Base-by-base conservation (phyloP, 2,888 invertebrate species). In the Pogonocherus hispidulus region DNA sequence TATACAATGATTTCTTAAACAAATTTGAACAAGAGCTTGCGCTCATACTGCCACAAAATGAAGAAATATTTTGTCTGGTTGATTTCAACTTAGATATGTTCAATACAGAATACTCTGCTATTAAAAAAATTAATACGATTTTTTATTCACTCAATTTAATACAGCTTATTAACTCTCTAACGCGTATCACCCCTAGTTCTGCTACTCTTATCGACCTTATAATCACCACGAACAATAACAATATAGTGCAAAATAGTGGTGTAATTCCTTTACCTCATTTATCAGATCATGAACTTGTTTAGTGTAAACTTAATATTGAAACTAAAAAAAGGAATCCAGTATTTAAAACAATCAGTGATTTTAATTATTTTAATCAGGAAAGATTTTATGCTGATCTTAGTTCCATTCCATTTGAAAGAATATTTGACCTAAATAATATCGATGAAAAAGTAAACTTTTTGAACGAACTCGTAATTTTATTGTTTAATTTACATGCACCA, bases 361-460 rank as follows among this genome's bases (percentile, higher is more conserved):
- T 56, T 11, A 20, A 14, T 20, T 22, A 22, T 11, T 56, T 41
- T 56, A 23, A 37, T 37, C 41, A 56, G 20, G 41, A 41, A 5
- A n/a, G n/a, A n/a, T n/a, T n/a, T n/a, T n/a, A n/a, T n/a, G n/a
- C n/a, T n/a, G n/a, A n/a, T n/a, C n/a, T n/a, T n/a, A n/a, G n/a
- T n/a, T n/a, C n/a, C n/a, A n/a, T n/a, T n/a, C n/a, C n/a, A n/a
- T n/a, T n/a, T n/a, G n/a, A n/a, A n/a, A n/a, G n/a, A n/a, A n/a
- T n/a, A n/a, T n/a, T n/a, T n/a, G n/a, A n/a, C n/a, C n/a, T n/a
- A n/a, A n/a, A n/a, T n/a, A n/a, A n/a, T n/a, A n/a, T n/a, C n/a
- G n/a, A n/a, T n/a, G n/a, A 44, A n/a, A 56, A 41, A 37, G 11
- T 56, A 44, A 22, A 14, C n/a, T 56, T n/a, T 44, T 56, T 44